phyloP scores from a whole-genome alignment of 2,113 vertebrate genomes.

The Trematomus loennbergii region DNA sequence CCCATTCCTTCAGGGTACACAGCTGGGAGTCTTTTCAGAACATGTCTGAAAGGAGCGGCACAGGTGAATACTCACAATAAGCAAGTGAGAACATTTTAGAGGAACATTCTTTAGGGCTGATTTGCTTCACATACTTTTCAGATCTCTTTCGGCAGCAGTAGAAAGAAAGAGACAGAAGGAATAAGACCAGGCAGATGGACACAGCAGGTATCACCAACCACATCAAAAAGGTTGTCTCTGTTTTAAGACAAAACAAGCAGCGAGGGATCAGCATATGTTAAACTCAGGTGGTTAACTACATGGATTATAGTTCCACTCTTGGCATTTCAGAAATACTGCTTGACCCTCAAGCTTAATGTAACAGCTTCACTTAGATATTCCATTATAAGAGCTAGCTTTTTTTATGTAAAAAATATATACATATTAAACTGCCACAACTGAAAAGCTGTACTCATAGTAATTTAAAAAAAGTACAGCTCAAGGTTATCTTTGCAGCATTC shows the following conservation, averaged over 20 bases:
- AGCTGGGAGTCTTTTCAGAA: constrained; percentile 45
- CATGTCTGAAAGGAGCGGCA: constrained; percentile 48
- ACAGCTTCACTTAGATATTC: background rate
- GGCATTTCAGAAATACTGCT: background rate
- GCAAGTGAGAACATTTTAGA: background rate
- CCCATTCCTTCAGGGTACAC: constrained; percentile 58
- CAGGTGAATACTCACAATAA: background rate
- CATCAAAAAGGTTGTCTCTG: constrained; percentile 50
- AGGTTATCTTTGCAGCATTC: background rate
- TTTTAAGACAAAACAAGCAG: constrained; percentile 9
- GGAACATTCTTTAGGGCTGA: background rate
- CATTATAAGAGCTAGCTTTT: background rate
- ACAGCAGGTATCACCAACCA: constrained; percentile 67
- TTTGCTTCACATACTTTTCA: constrained; percentile 63
- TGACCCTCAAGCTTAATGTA: background rate
- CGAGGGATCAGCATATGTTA: background rate
- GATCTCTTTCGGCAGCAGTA: constrained; percentile 64
- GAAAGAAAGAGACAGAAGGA: constrained; percentile 51
- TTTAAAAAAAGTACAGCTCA: background rate
- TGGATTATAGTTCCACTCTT: background rate
- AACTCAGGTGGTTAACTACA: background rate
- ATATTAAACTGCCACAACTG: background rate
- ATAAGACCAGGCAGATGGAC: constrained; percentile 45
- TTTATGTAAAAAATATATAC: background rate
- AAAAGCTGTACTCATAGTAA: background rate